Evolutionary conservation across 2,888 invertebrate species (phyloP).

Genomic region (Lycia hirtaria): DNA sequence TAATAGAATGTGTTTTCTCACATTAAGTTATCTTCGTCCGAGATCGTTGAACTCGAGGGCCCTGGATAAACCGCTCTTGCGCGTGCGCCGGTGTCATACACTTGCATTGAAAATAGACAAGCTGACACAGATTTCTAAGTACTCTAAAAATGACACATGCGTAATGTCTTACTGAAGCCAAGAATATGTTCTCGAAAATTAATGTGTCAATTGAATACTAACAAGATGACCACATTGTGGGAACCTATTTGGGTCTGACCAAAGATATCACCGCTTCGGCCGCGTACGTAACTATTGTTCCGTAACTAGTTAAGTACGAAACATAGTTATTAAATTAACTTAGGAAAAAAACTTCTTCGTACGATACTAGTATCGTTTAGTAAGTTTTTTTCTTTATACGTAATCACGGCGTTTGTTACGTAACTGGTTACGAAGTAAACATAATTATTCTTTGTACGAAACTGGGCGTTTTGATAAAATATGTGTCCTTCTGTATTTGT

Average conservation of each 20-base stretch:
- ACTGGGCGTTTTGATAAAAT: too few relatives aligned
- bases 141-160: conserved; percentile 39
- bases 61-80: conserved; percentile 52
- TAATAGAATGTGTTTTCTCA: conserved; percentile 61
- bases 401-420: too few relatives aligned
- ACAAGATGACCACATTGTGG: background rate
- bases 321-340: too few relatives aligned
- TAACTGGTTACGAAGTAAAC: too few relatives aligned
- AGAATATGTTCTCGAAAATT: conserved; percentile 19
- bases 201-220: conserved; percentile 15
- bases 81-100: conserved; percentile 46
- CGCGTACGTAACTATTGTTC: too few relatives aligned
- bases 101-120: conserved; percentile 41
- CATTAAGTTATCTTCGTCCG: conserved; percentile 63
- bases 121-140: conserved; percentile 41
- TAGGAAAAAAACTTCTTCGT: too few relatives aligned
- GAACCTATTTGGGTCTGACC: background rate
- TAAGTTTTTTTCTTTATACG: too few relatives aligned
- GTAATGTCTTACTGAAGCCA: conserved; percentile 37
- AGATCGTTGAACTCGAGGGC: conserved; percentile 64
- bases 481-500: too few relatives aligned
- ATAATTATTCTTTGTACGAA: too few relatives aligned
- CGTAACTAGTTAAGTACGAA: too few relatives aligned
- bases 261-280: background rate
- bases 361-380: too few relatives aligned